These are phyloP conservation scores for Colletes collaris DNA, from an alignment of 2,888 invertebrate genomes.

Conservation along the genomic window DNA sequence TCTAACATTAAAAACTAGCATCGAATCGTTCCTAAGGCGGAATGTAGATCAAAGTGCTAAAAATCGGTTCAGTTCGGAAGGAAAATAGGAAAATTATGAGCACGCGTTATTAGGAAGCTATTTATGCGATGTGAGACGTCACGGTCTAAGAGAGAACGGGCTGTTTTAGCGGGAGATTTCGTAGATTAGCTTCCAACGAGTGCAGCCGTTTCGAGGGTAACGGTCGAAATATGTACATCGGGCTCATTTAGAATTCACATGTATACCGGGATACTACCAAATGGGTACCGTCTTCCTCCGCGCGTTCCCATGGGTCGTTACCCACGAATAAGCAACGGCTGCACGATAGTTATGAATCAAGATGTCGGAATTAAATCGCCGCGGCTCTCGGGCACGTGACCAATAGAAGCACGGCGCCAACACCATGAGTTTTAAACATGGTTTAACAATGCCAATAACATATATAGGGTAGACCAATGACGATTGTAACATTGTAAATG, in stretches of 20 bases:
- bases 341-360: slow-evolving; percentile 56
- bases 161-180: slow-evolving; percentile 73
- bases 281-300: slow-evolving; percentile 37
- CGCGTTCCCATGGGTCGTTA: slow-evolving; percentile 62
- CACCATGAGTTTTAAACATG: too few species aligned
- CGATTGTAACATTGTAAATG: too few species aligned
- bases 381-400: too few species aligned
- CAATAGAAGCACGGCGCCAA: too few species aligned
- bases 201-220: slow-evolving; percentile 54
- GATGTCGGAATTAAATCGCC: slow-evolving; percentile 45
- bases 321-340: slow-evolving; percentile 54
- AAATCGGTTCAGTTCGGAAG: background rate
- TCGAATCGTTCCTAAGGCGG: background rate
- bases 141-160: slow-evolving; percentile 31
- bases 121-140: slow-evolving; percentile 18
- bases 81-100: background rate
- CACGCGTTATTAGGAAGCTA: background rate
- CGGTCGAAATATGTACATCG: slow-evolving; percentile 67
- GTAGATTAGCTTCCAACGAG: slow-evolving; percentile 57
- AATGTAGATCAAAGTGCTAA: background rate
- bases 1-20: too few species aligned
- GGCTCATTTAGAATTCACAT: slow-evolving; percentile 66
- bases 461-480: too few species aligned
- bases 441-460: too few species aligned
- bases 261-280: slow-evolving; percentile 37